Evolutionary conservation across 2,113 vertebrate species (phyloP).

Genomic region (Bos taurus): DNA sequence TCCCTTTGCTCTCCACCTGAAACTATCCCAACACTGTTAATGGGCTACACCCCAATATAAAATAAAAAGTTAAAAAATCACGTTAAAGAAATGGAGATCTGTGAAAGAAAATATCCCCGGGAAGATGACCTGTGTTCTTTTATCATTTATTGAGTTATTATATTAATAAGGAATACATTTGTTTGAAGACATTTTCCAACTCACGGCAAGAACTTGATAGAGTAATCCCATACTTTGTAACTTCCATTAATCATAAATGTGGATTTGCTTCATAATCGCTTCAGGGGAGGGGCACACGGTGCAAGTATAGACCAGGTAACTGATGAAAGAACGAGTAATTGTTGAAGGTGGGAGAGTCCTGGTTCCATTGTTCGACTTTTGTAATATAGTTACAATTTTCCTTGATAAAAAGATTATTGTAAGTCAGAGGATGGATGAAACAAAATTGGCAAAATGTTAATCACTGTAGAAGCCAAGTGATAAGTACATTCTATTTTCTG

Average conservation of each 20-base stretch:
- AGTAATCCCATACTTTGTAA: not conserved
- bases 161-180: not conserved
- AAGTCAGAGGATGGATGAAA: not conserved
- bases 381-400: not conserved
- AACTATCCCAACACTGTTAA: not conserved
- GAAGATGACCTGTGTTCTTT: not conserved
- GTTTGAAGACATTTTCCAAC: not conserved
- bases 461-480: not conserved
- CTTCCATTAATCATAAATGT: not conserved
- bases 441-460: not conserved
- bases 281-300: not conserved
- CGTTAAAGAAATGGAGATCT: not conserved
- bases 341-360: not conserved
- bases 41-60: not conserved
- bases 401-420: not conserved
- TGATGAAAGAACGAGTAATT: not conserved
- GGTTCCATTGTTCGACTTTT: not conserved
- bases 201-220: not conserved
- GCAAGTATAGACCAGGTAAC: not conserved
- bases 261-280: not conserved
- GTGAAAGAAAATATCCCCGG: not conserved
- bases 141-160: not conserved
- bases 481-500: not conserved
- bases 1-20: not conserved
- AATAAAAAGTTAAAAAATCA: not conserved